These are phyloP conservation scores for Papilio gigon DNA, from an alignment of 2,888 invertebrate genomes.

Conservation along the genomic window DNA sequence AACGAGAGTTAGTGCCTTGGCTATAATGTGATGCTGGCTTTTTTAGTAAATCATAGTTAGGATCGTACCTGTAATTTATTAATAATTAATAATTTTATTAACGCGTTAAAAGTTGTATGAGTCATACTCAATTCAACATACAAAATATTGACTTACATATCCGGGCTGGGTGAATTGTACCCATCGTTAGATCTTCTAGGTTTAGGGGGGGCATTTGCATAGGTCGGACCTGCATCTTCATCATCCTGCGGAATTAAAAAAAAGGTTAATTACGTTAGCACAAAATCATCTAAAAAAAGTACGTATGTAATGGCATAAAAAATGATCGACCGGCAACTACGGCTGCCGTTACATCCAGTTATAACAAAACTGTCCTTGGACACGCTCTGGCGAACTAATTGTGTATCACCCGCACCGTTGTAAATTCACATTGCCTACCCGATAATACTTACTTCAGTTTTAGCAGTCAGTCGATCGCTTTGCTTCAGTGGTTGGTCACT, in stretches of 20 bases:
- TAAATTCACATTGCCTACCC: constrained; percentile 56
- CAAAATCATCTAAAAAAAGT: background rate
- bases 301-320: constrained; percentile 6
- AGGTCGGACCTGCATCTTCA: constrained; percentile 84
- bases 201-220: constrained; percentile 95
- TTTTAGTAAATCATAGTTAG: constrained; percentile 80
- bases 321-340: constrained; percentile 40
- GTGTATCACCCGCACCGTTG: constrained; percentile 68
- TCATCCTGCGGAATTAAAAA: constrained; percentile 57
- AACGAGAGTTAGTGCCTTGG: constrained; percentile 71
- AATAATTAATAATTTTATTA: constrained; percentile 35
- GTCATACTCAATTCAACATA: constrained; percentile 10
- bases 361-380: constrained; percentile 75
- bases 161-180: constrained; percentile 89
- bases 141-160: constrained; percentile 71
- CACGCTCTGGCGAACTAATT: constrained; percentile 72
- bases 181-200: constrained; percentile 90
- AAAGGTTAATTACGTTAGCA: constrained; percentile 42
- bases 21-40: constrained; percentile 80
- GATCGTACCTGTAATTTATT: constrained; percentile 77
- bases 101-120: background rate
- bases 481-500: constrained; percentile 71
- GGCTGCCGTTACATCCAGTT: constrained; percentile 62
- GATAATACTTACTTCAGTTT: constrained; percentile 75
- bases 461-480: constrained; percentile 68